phyloP scores from a whole-genome alignment of 1,140 invertebrate species.

The Drosophila nikananu region DNA sequence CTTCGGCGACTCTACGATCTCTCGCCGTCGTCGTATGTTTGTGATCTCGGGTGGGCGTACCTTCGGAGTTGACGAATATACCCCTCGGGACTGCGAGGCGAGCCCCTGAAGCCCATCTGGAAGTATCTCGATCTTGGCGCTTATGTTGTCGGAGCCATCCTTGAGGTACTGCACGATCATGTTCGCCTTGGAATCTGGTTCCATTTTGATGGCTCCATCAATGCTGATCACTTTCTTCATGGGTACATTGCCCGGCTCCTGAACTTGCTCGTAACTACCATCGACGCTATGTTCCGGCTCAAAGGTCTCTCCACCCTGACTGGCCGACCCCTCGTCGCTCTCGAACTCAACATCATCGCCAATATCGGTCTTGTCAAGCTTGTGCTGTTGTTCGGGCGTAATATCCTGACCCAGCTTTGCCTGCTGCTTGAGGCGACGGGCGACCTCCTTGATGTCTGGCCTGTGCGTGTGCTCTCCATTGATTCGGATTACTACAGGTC shows the following conservation, averaged over 20 bases:
- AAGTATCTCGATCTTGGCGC: constrained; percentile 65
- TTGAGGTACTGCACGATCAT: constrained; percentile 72
- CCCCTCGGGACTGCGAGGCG: background rate
- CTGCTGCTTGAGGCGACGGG: constrained; percentile 52
- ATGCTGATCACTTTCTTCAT: constrained; percentile 76
- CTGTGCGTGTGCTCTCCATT: constrained; percentile 72
- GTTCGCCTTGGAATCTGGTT: constrained; percentile 55
- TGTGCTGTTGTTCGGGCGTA: constrained; percentile 1
- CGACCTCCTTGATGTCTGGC: constrained; percentile 55
- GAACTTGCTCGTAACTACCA: constrained; percentile 30
- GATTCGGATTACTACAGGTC: constrained; percentile 64
- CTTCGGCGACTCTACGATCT: constrained; percentile 13
- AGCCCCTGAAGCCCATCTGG: constrained; percentile 33
- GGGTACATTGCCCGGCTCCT: constrained; percentile 14
- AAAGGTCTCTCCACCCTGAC: constrained; percentile 20
- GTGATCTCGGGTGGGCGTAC: constrained; percentile 60
- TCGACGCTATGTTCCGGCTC: constrained; percentile 26
- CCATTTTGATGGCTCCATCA: constrained; percentile 68
- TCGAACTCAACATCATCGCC: constrained; percentile 34
- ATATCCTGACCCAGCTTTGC: constrained; percentile 21
- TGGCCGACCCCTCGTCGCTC: constrained; percentile 37
- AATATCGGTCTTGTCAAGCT: background rate
- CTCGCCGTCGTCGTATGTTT: constrained; percentile 52
- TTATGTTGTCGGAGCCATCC: constrained; percentile 65
- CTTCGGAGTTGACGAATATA: constrained; percentile 35